phyloP scores from a whole-genome alignment of 2,888 invertebrate genomes.

The Arctia plantaginis region DNA sequence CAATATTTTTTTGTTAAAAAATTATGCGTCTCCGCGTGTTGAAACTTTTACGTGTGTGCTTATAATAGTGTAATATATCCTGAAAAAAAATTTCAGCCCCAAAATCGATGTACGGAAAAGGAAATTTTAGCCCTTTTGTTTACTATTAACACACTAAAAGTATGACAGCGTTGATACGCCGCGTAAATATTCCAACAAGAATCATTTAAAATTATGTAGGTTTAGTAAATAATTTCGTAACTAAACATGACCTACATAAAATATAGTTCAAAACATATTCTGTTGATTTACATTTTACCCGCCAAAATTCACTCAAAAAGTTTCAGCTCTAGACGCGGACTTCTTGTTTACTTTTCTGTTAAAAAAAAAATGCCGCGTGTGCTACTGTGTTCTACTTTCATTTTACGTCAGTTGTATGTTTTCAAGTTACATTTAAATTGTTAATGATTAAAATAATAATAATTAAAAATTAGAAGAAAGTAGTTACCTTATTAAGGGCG shows the following conservation, averaged over 20 bases:
- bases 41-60: no score
- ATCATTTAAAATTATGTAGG: neutral
- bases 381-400: slow-evolving; percentile 61
- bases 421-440: slow-evolving; percentile 19
- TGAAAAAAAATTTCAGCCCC: no score
- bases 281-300: slow-evolving; percentile 30
- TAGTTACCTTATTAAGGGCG: slow-evolving; percentile 46
- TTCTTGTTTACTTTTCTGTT: slow-evolving; percentile 59
- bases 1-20: no score
- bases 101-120: no score
- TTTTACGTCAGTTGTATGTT: slow-evolving; percentile 24
- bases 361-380: slow-evolving; percentile 63
- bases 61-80: no score
- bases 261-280: slow-evolving; percentile 10
- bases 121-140: neutral
- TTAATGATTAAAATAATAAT: neutral
- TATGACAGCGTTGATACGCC: neutral
- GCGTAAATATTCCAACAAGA: neutral
- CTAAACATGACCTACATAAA: slow-evolving; percentile 5
- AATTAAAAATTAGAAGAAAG: slow-evolving; percentile 11
- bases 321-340: slow-evolving; percentile 30
- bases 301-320: slow-evolving; percentile 33
- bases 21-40: no score
- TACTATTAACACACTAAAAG: neutral
- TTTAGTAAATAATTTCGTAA: neutral